Evolutionary conservation across 2,888 invertebrate genomes (phyloP), one percentile per base, ranked within the genome.

Genomic region (Harpalus rubripes): DNA sequence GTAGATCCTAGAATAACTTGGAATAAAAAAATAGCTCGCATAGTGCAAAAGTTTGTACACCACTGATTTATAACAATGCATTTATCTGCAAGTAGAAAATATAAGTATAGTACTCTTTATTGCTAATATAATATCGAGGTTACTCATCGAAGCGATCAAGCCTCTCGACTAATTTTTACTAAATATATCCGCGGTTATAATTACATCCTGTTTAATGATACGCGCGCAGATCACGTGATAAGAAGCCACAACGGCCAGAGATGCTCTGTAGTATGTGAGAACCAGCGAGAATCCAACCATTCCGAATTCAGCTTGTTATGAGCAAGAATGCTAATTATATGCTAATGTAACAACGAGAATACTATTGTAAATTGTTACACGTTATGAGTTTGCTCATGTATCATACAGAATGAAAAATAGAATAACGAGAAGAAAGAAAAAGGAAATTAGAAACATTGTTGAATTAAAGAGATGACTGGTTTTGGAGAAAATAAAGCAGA

Each of bases 121-220:
- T 32, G 32, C 32, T 32, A 32, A 22, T 22, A 22, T 22, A 32
- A 32, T 6, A 32, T 32, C 5, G 32, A 5, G 32, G 32, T 5
- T 32, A 32, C 32, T 5, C 32, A 32, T 32, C 5, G 32, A 74
- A 74, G 15, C 41, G 44, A 74, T 44, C 72, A 74, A 44, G 44
- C 18, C 41, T 18, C 44, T 74, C 18, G 41, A 74, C 41, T 18
- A 41, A 74, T 74, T 74, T 74, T 74, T 74, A 41, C 18, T 44
- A 74, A 74, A 44, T 18, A 74, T 15, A 39, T 16, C 81, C 52
- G 81, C 39, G 68, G 26, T 81, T 32, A 68, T 81, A 72, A 81
- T 81, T 81, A 63, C 68, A 81, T 81, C 81, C 81, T 81, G 68
- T 81, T 81, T 65, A 80, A 81, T 72, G 68, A 81, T 81, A 79